Evolutionary conservation across 2,888 invertebrate species (phyloP), one percentile per base, ranked within the genome.

Genomic region (Saturnia japonica): DNA sequence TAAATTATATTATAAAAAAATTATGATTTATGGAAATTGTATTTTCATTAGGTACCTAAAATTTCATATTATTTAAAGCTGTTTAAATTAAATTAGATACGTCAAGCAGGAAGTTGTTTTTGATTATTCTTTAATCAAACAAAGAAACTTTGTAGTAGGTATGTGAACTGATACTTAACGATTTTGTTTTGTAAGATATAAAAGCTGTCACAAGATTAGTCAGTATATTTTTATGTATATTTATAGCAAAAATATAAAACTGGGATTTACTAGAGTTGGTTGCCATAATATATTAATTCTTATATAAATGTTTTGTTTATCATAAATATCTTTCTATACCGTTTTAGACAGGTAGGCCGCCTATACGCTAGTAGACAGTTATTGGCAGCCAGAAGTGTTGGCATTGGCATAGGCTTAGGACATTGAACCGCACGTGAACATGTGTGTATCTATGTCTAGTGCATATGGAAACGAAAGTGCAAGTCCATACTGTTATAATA

Each of bases 401-500:
- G 87, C 90, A 90, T 91, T 92, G 90, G 91, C 90, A 91, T 88
- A 91, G 89, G 90, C 82, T 82, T 80, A 78, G 91, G 85, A 72
- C 91, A 82, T 85, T 89, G 89, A 91, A 85, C 91, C 77, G 77
- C 51, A 72, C 22, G 28, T 40, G 51, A 70, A 74, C 84, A 82
- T 82, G 81, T 83, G 83, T 82, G 80, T 77, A 76, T 40, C 74
- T 40, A 76, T 73, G 74, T 72, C 40, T 72, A 72, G 74, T 72
- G 72, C 76, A 75, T 72, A 73, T 75, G 79, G 75, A 79, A 75
- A 76, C 78, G 85, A 88, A 87, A 88, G 88, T 87, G 87, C 85
- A 88, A 88, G 87, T 87, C 84, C 84, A 85, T 80, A 28, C 4
- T 60, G 11, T 57, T 11, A 14, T 28, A 54, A 11, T 22, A 22